These are phyloP conservation scores for Thalassarche chlororhynchos DNA, from an alignment of 2,113 vertebrate species.

Conservation along the genomic window DNA sequence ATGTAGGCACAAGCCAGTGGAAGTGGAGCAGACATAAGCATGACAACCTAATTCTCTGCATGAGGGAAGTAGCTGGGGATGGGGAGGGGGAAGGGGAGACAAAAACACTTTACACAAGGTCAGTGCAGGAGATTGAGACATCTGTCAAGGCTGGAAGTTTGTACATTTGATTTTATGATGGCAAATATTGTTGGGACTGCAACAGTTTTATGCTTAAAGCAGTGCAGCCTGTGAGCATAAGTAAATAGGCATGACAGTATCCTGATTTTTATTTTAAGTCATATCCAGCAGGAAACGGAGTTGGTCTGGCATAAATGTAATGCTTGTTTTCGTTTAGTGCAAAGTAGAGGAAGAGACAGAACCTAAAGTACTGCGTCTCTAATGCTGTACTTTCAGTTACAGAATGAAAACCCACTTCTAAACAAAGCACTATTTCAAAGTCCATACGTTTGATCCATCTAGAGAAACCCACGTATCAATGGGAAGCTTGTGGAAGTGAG, in stretches of 20 bases:
- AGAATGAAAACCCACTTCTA: not conserved
- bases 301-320: conserved; percentile 19
- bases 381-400: not conserved
- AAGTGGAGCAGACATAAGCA: conserved; percentile 58
- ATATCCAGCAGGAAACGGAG: conserved; percentile 14
- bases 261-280: conserved; percentile 27
- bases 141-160: conserved; percentile 45
- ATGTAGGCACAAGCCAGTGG: conserved; percentile 23
- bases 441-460: not conserved
- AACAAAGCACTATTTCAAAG: not conserved
- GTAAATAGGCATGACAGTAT: not conserved
- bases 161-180: conserved; percentile 36
- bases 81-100: not conserved
- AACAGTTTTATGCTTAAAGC: conserved; percentile 52
- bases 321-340: conserved; percentile 17
- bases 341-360: not conserved
- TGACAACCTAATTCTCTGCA: conserved; percentile 46
- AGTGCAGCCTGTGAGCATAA: conserved; percentile 20
- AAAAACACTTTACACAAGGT: conserved; percentile 30
- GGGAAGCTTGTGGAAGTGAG: not conserved
- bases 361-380: not conserved
- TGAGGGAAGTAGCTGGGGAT: not conserved
- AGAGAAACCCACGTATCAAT: not conserved
- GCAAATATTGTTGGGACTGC: conserved; percentile 28
- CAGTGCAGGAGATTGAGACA: conserved; percentile 56